These are phyloP conservation scores for Cygnus buccinator DNA, from an alignment of 2,113 vertebrate genomes.

Conservation along the genomic window DNA sequence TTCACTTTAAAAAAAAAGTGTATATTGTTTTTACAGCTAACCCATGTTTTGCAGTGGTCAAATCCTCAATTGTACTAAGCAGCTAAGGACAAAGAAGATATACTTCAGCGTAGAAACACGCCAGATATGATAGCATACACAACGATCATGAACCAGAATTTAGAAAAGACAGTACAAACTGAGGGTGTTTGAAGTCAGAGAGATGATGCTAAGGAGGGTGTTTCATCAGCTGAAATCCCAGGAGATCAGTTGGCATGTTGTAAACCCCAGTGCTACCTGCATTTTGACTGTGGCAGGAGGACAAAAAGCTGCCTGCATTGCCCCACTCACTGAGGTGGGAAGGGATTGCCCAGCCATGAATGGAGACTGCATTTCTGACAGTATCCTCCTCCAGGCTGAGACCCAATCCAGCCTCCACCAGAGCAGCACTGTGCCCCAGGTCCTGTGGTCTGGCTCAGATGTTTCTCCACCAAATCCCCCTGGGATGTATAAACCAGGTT, in stretches of 20 bases:
- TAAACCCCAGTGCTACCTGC: background rate
- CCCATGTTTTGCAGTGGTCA: background rate
- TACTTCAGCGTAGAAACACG: background rate
- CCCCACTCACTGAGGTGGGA: background rate
- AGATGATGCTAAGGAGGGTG: background rate
- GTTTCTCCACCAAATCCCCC: background rate
- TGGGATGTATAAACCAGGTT: background rate
- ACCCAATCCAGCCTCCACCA: background rate
- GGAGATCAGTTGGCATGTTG: background rate
- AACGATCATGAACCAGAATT: background rate
- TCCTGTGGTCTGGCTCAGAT: background rate
- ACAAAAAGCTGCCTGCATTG: background rate
- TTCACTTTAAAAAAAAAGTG: background rate
- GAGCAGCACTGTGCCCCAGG: background rate
- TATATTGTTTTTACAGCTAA: background rate
- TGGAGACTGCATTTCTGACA: accelerated
- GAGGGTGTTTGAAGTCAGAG: background rate
- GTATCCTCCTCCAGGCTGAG: background rate
- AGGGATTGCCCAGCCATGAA: accelerated
- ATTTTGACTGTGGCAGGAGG: background rate
- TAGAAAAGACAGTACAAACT: background rate
- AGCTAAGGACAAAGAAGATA: background rate
- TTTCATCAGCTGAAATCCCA: background rate
- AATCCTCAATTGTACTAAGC: background rate
- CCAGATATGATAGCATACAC: background rate